These are phyloP conservation scores for Pygoscelis antarcticus DNA, from an alignment of 2,113 vertebrate genomes.

Conservation along the genomic window DNA sequence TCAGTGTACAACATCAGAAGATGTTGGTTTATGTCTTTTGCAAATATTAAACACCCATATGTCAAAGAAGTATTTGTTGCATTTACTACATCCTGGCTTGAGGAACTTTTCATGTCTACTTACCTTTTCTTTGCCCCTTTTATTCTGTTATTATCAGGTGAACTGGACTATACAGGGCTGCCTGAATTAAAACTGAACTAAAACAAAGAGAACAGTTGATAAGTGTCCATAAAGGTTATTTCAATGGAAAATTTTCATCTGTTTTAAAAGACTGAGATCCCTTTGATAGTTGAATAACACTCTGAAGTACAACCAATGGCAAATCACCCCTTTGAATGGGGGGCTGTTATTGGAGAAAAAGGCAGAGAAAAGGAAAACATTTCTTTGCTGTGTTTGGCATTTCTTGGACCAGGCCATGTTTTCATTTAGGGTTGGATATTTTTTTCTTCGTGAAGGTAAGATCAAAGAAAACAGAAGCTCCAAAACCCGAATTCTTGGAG, in stretches of 20 bases:
- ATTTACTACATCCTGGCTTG: background rate
- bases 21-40: background rate
- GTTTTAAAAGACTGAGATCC: background rate
- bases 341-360: conserved; percentile 14
- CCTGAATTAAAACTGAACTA: background rate
- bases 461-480: background rate
- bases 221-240: background rate
- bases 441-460: conserved; percentile 1
- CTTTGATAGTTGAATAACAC: background rate
- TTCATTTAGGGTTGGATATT: background rate
- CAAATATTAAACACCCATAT: background rate
- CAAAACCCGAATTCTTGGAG: background rate
- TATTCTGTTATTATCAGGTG: background rate
- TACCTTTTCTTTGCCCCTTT: background rate
- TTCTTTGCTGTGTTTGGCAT: conserved; percentile 18
- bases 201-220: background rate
- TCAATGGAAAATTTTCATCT: background rate
- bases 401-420: background rate
- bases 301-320: background rate
- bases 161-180: background rate
- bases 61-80: background rate
- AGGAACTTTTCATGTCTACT: background rate
- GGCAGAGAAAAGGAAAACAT: conserved; percentile 13
- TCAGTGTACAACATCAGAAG: background rate
- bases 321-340: background rate